Base-by-base conservation (phyloP, 2,797 vertebrate species). In the Notolabrus celidotus region DNA sequence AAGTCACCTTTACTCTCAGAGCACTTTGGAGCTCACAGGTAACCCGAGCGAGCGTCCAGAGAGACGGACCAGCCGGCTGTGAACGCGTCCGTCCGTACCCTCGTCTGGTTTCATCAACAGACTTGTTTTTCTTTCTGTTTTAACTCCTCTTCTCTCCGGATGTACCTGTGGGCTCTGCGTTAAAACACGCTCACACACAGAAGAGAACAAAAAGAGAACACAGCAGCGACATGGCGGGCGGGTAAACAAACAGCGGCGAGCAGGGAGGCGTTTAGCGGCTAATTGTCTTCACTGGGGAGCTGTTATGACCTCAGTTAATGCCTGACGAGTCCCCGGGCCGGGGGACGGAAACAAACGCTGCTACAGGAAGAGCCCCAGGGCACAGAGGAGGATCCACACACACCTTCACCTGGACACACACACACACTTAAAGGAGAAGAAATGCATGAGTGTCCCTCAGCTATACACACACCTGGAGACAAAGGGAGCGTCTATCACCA, bases 341-440 rank as follows among this genome's bases (percentile, higher is more conserved):
- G 74, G 47, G 64, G 74, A 56, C 77, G 87, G 87, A 90, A 89
- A 90, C 80, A 86, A 85, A 92, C 64, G 31, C 89, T 74, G 82
- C 82, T 86, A 90, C 94, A 94, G 93, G 93, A 94, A 94, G 90
- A 90, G 92, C 94, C 93, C 58, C 53, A 74, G 92, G 93, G 85
- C 90, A 71, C 41, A 41, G 63, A 74, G 80, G 60, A 74, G 20
- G 55, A 75, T 31, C 34, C 69, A 58, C 65, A 55, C 66, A 60
- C 54, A 52, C 60, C 64, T 49, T 62, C 69, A 79, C 79, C 78
- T 80, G 65, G 61, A 71, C 51, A 36, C 64, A 63, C 52, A 53
- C 70, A 77, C 57, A 75, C 64, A 77, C 78, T 64, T 25, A 3
- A 74, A 70, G 50, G 58, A 72, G 60, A 62, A 55, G 74, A 81